These are phyloP conservation scores for Grammomys surdaster DNA, from an alignment of 2,113 vertebrate species.

Conservation along the genomic window DNA sequence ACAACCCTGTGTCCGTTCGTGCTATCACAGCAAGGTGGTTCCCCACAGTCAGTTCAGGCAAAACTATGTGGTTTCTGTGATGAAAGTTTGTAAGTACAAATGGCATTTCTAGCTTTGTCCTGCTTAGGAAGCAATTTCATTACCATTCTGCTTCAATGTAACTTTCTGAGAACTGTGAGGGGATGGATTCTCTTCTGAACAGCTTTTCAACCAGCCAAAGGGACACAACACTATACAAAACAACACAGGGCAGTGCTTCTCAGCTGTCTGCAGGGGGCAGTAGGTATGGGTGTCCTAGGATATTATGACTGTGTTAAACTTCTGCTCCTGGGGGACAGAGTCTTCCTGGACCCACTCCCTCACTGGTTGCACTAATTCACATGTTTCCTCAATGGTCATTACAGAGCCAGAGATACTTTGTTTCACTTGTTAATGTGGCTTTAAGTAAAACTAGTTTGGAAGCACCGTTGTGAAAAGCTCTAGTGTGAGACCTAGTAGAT, in stretches of 20 bases:
- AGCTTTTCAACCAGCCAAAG: neutral
- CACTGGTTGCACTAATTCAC: neutral
- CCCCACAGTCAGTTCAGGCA: neutral
- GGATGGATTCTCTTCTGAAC: neutral
- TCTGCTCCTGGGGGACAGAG: neutral
- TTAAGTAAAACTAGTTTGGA: neutral
- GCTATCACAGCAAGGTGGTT: neutral
- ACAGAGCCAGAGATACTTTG: neutral
- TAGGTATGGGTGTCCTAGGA: neutral
- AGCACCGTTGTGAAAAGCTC: neutral
- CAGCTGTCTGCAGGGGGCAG: neutral
- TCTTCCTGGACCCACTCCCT: neutral
- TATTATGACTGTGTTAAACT: neutral
- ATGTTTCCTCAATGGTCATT: neutral
- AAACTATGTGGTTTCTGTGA: neutral
- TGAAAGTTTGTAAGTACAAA: neutral
- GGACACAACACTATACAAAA: neutral
- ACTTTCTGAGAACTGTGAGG: neutral
- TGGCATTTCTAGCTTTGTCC: neutral
- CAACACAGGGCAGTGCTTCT: neutral
- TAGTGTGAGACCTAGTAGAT: neutral
- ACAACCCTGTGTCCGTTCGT: neutral
- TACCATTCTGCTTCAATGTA: neutral
- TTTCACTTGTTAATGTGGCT: neutral
- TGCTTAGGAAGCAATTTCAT: neutral